Evolutionary conservation across 1,140 invertebrate genomes (phyloP).

Genomic region (Archegozetes longisetosus): DNA sequence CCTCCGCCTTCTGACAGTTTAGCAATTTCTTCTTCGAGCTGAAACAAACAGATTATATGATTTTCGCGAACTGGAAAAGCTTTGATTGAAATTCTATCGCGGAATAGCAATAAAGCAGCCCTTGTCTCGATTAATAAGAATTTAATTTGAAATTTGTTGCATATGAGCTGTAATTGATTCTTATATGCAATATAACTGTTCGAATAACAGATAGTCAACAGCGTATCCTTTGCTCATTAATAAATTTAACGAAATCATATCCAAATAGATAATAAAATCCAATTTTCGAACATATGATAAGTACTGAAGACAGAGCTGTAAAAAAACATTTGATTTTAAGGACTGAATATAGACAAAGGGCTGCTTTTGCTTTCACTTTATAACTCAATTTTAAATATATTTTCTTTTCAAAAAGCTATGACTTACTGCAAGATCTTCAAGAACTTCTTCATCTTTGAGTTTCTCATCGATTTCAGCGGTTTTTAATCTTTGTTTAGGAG

Average conservation of each 20-base stretch:
- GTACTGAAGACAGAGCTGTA: not conserved
- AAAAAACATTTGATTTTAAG: not conserved
- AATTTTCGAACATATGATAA: not conserved
- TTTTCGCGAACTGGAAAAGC: not conserved
- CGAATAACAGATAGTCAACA: no score
- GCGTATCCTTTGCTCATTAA: no score
- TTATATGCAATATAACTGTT: no score
- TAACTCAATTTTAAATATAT: no score
- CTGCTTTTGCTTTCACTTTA: not conserved
- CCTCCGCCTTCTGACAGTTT: slow-evolving; percentile 47
- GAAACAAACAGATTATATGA: not conserved
- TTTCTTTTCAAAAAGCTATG: no score
- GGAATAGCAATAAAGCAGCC: not conserved
- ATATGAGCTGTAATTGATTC: no score
- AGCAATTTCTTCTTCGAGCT: slow-evolving; percentile 37
- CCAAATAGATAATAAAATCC: slow-evolving; percentile 1
- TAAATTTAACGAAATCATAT: not conserved
- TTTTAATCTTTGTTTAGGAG: slow-evolving; percentile 26
- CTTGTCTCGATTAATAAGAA: not conserved
- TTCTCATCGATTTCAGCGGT: slow-evolving; percentile 43
- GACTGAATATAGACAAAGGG: not conserved
- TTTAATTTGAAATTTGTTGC: no score
- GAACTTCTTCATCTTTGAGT: slow-evolving; percentile 31
- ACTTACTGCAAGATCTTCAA: slow-evolving; percentile 24
- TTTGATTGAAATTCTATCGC: not conserved